A percentile compares a stretch with the other conserved stretches of the same genome.
phyloP scores from a whole-genome alignment of 1,140 invertebrate species.

The Habropoda laboriosa region DNA sequence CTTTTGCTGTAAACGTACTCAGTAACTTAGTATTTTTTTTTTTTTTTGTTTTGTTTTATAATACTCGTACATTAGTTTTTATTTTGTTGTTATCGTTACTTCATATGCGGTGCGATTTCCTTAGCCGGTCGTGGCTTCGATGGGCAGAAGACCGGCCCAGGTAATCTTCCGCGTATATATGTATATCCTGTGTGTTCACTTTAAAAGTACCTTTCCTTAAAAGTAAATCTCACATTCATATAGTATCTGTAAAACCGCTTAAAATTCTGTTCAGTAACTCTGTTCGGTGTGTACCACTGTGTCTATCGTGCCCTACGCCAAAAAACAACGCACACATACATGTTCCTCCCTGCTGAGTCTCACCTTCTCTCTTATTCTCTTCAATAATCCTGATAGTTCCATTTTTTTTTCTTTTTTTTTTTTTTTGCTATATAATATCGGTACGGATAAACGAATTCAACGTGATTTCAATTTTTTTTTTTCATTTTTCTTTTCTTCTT shows the following conservation, averaged over 20 bases:
- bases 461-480: background rate
- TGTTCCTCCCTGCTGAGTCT: background rate
- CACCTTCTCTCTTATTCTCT: background rate
- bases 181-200: constrained; percentile 47
- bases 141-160: background rate
- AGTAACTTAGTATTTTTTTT: no score
- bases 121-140: constrained; percentile 44
- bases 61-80: constrained; percentile 59
- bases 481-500: background rate
- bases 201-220: constrained; percentile 68
- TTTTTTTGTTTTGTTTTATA: no score
- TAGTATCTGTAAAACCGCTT: constrained; percentile 78
- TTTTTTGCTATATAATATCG: no score
- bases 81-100: constrained; percentile 28
- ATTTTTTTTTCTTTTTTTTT: no score
- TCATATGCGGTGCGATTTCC: constrained; percentile 48
- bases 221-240: constrained; percentile 77
- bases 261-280: constrained; percentile 73
- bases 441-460: background rate
- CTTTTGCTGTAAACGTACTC: constrained; percentile 78
- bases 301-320: constrained; percentile 15
- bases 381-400: constrained; percentile 23
- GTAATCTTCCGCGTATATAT: constrained; percentile 35
- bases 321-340: constrained; percentile 11
- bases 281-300: constrained; percentile 47